A percentile compares a stretch with the other conserved stretches of the same genome.
phyloP scores from a whole-genome alignment of 2,888 invertebrate genomes.

The Drosophila atripex region DNA sequence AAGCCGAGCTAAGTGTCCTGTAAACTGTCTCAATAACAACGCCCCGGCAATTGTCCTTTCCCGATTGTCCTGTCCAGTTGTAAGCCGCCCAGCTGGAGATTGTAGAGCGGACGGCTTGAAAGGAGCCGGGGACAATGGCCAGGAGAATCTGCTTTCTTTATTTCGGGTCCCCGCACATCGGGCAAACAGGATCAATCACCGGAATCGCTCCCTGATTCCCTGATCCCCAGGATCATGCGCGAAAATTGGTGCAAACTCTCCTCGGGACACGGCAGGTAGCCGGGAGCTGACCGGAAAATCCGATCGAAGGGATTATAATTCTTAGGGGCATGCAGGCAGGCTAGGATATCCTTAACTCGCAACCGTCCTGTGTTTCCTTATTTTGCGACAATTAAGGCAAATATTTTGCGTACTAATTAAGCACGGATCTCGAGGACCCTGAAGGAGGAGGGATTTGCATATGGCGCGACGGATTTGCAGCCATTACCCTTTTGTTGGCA shows the following conservation, averaged over 20 bases:
- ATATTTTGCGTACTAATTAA: slow-evolving; percentile 82
- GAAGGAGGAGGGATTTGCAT: slow-evolving; percentile 60
- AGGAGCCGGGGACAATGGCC: slow-evolving; percentile 37
- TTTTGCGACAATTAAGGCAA: slow-evolving; percentile 77
- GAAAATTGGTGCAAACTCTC: slow-evolving; percentile 68
- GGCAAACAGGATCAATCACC: slow-evolving; percentile 79
- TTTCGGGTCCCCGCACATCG: slow-evolving; percentile 72
- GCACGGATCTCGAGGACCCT: slow-evolving; percentile 46
- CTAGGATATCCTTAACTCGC: slow-evolving; percentile 10
- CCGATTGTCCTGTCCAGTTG: slow-evolving; percentile 28
- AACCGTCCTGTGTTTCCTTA: slow-evolving; percentile 31
- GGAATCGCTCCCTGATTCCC: slow-evolving; percentile 45
- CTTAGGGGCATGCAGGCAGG: slow-evolving; percentile 4
- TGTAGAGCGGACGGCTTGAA: slow-evolving; percentile 21
- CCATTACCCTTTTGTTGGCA: slow-evolving; percentile 79
- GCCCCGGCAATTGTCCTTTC: slow-evolving; percentile 53
- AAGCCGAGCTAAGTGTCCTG: slow-evolving; percentile 66
- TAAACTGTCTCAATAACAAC: slow-evolving; percentile 78
- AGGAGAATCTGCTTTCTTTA: slow-evolving; percentile 50
- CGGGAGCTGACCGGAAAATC: slow-evolving; percentile 77
- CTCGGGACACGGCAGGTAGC: slow-evolving; percentile 52
- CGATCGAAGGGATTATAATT: slow-evolving; percentile 79
- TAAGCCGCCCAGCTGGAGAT: slow-evolving; percentile 74
- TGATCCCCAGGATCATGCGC: slow-evolving; percentile 62
- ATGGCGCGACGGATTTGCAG: slow-evolving; percentile 72